phyloP scores from a whole-genome alignment of 2,113 vertebrate genomes.

The Rhinoderma darwinii region DNA sequence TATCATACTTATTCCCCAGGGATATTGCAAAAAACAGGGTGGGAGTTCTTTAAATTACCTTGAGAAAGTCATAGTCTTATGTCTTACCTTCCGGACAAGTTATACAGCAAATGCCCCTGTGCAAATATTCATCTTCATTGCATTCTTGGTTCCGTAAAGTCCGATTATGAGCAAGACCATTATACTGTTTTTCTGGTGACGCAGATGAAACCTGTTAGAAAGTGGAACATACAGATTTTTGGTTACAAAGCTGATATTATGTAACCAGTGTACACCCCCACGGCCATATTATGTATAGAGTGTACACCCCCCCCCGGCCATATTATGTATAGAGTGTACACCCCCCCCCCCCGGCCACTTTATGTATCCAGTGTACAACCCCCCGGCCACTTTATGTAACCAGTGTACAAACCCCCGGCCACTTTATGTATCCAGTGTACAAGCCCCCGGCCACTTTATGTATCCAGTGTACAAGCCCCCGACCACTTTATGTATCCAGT shows the following conservation, averaged over 20 bases:
- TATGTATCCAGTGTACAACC: neutral
- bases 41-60: no score
- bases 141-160: neutral
- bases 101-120: neutral
- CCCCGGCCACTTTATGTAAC: no score
- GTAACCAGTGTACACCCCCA: neutral
- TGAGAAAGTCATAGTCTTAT: no score
- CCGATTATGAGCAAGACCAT: neutral
- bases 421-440: neutral
- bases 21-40: no score
- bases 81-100: neutral
- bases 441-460: no score
- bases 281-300: neutral
- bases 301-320: no score
- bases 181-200: neutral
- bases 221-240: neutral
- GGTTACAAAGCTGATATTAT: neutral
- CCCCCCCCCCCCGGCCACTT: no score
- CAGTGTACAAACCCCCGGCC: no score
- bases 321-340: neutral
- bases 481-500: neutral
- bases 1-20: no score
- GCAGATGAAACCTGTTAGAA: neutral
- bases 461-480: neutral
- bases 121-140: neutral